Percentiles rank a stretch among this genome's conserved stretches.
Conservation (phyloP, 2,113 vertebrate species). For the Suncus etruscus region DNA sequence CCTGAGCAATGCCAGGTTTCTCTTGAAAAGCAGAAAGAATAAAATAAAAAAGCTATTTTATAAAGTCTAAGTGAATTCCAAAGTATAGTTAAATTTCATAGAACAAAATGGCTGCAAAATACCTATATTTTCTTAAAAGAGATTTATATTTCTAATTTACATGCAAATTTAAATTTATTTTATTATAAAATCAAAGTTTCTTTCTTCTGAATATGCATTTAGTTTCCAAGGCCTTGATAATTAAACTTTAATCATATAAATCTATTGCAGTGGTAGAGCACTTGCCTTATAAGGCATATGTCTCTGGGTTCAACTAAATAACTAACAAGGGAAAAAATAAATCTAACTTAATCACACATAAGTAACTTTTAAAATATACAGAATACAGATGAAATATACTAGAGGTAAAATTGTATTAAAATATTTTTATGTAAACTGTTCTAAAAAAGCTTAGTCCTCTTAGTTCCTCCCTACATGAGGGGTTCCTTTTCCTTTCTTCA, state of each 20-base stretch:
- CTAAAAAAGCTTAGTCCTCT: no score
- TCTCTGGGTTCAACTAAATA: no score
- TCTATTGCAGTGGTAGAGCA: background rate
- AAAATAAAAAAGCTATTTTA: background rate
- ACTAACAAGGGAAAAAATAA: no score
- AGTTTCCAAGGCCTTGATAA: slow-evolving; percentile 1
- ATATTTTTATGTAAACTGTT: no score
- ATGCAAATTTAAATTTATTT: slow-evolving; percentile 10
- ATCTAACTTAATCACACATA: no score
- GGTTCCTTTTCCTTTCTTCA: no score
- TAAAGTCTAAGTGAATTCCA: slow-evolving; percentile 8
- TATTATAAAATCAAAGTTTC: slow-evolving; percentile 26
- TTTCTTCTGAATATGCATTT: background rate
- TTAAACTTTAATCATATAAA: background rate
- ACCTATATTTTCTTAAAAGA: slow-evolving; percentile 1
- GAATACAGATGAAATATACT: background rate
- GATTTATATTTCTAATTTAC: background rate
- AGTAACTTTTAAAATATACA: no score
- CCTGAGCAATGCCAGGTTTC: no score
- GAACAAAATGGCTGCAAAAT: background rate
- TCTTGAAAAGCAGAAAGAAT: background rate
- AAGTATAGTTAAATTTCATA: background rate
- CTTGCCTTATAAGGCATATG: no score
- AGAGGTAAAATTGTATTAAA: no score
- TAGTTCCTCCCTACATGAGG: no score